A percentile compares a stretch with the other conserved stretches of the same genome.
Conservation (phyloP, 2,888 invertebrate genomes). For the Agrilus biguttatus region DNA sequence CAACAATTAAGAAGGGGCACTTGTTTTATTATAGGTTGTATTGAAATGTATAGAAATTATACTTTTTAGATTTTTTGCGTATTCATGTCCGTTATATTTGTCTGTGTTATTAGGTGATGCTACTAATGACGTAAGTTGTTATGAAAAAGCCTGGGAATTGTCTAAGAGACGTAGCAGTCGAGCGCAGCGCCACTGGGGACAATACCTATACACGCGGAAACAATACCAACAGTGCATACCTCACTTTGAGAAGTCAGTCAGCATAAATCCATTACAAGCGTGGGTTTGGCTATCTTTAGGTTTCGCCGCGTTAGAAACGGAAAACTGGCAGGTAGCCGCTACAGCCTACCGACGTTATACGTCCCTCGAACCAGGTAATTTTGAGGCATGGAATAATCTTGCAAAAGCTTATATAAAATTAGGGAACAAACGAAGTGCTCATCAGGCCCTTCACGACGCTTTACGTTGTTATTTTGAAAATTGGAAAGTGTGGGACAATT, state of each 20-base stretch:
- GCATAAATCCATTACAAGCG: constrained; percentile 79
- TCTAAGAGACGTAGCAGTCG: constrained; percentile 67
- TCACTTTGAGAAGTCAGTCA: constrained; percentile 67
- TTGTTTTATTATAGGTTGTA: no score
- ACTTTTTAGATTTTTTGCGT: no score
- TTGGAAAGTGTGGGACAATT: constrained; percentile 95
- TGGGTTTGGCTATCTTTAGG: constrained; percentile 77
- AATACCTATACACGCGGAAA: constrained; percentile 57
- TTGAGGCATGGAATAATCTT: constrained; percentile 97
- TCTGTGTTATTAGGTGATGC: constrained; percentile 45
- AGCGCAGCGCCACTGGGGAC: constrained; percentile 82
- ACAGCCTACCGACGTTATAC: constrained; percentile 78
- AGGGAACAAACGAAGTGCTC: constrained; percentile 74
- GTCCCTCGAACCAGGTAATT: constrained; percentile 72
- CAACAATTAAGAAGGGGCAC: no score
- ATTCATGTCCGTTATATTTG: no score
- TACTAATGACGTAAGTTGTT: constrained; percentile 61
- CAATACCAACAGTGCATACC: constrained; percentile 65
- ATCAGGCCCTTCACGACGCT: constrained; percentile 75
- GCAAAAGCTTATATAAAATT: constrained; percentile 84
- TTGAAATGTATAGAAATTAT: no score
- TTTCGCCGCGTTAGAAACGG: constrained; percentile 63
- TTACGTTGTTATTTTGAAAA: constrained; percentile 84
- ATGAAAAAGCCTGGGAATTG: constrained; percentile 83
- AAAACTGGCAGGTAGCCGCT: constrained; percentile 72